Percentiles rank a stretch among this genome's conserved stretches.
phyloP scores from a whole-genome alignment of 1,140 invertebrate genomes.

The Eciton burchellii region DNA sequence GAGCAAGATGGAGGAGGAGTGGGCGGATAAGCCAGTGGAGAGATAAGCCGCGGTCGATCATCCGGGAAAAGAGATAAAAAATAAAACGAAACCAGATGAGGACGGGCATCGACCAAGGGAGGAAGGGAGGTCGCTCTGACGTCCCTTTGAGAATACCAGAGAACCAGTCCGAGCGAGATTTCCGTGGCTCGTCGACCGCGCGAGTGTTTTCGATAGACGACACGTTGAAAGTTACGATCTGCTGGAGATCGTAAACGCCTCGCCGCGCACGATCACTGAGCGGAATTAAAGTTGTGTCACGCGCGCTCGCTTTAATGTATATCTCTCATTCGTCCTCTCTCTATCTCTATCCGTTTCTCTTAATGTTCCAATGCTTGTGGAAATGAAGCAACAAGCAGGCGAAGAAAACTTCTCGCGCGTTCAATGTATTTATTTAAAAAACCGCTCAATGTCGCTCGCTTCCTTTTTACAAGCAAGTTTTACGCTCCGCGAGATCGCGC shows the following conservation, averaged over 20 bases:
- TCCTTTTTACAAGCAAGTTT: background rate
- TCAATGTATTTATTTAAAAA: background rate
- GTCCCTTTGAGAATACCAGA: slow-evolving; percentile 66
- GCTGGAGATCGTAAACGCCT: slow-evolving; percentile 17
- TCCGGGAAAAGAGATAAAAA: slow-evolving; percentile 23
- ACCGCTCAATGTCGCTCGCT: too few species aligned
- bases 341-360: background rate
- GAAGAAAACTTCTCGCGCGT: background rate
- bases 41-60: slow-evolving; percentile 34
- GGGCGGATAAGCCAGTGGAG: background rate
- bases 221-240: slow-evolving; percentile 49
- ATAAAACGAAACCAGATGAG: background rate
- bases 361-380: background rate
- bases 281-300: slow-evolving; percentile 27
- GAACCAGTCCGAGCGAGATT: slow-evolving; percentile 69
- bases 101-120: slow-evolving; percentile 4
- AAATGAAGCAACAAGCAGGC: background rate
- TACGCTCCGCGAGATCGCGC: background rate
- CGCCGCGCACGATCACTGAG: background rate
- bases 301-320: background rate
- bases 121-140: background rate
- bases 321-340: background rate
- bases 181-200: slow-evolving; percentile 18
- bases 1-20: background rate
- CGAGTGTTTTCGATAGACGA: slow-evolving; percentile 50